Percentiles rank a stretch among this genome's conserved stretches.
Conservation (phyloP, 2,113 vertebrate genomes). For the Chaenogobius annularis region DNA sequence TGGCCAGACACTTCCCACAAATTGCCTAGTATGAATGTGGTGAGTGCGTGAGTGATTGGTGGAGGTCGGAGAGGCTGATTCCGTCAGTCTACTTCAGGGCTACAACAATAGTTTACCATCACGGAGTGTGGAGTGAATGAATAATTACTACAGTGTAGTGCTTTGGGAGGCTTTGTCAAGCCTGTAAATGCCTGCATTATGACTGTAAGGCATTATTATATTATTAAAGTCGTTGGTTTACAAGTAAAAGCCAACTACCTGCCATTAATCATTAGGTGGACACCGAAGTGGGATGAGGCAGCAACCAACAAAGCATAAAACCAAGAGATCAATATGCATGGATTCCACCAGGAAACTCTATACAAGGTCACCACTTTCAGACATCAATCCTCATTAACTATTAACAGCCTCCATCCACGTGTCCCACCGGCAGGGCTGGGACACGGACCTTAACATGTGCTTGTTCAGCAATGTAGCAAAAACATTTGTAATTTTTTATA, state of each 20-base stretch:
- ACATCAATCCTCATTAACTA: constrained; percentile 80
- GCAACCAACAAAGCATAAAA: constrained; percentile 66
- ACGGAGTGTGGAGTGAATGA: too few relatives aligned
- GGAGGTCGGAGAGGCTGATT: too few relatives aligned
- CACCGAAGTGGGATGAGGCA: constrained; percentile 37
- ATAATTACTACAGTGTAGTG: too few relatives aligned
- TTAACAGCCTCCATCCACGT: constrained; percentile 66
- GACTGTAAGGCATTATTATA: too few relatives aligned
- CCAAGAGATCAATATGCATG: constrained; percentile 70
- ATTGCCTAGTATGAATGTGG: too few relatives aligned
- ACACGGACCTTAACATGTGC: constrained; percentile 14
- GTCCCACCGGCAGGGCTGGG: constrained; percentile 23
- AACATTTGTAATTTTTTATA: background rate
- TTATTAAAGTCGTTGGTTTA: background rate
- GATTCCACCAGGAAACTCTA: constrained; percentile 74
- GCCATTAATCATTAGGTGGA: constrained; percentile 45
- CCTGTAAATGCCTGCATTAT: too few relatives aligned
- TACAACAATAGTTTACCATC: too few relatives aligned
- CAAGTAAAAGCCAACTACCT: constrained; percentile 9
- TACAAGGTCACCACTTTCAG: constrained; percentile 72
- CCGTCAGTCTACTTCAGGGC: too few relatives aligned
- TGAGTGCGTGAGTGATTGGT: too few relatives aligned
- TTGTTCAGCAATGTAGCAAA: background rate
- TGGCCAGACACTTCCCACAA: too few relatives aligned
- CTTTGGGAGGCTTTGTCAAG: too few relatives aligned